Base-by-base conservation (phyloP, 2,888 invertebrate genomes). In the Tipula helvola region DNA sequence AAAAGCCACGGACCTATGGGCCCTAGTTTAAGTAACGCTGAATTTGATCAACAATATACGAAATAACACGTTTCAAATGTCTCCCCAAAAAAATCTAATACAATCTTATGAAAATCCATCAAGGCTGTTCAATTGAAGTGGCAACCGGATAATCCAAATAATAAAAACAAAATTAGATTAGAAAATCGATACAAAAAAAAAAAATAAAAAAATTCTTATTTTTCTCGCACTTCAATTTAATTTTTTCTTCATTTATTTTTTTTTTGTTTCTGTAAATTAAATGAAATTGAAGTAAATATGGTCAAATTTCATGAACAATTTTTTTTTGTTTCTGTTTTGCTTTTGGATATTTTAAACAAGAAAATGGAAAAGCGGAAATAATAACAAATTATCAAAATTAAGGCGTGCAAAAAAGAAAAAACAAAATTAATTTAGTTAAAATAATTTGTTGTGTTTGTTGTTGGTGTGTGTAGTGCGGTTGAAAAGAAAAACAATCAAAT, bases 121-220 rank as follows among this genome's bases (percentile, higher is more conserved):
- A 71, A 71, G 71, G 71, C 71, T 71, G 71, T 71, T 71, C 16
- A 71, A 71, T 71, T 71, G 28, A 71, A 71, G 71, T 71, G 71
- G 71, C 71, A 71, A 71, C 71, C 71, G 71, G 71, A 71, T 71
- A 71, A 71, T 71, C 71, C 71, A 71, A 71, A 71, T 71, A 71
- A 71, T 28, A 71, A 71, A 71, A 71, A 71, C 71, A 18, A 71
- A 71, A 28, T 71, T 71, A 71, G 71, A 71, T 71, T 71, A 71
- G 28, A 71, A 71, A 71, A 71, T 71, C 71, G 71, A 71, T 71
- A 28, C 18, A 71, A 71, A 71, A 52, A 39, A 39, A 39, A 39
- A 39, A 39, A 16, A 16, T 5, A 52, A 52, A 1, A 71, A 71
- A 71, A 18, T 57, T 57, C 18, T 28, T 71, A 71, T 71, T 71